phyloP scores from a whole-genome alignment of 2,797 vertebrate species.

The Tragelaphus oryx region DNA sequence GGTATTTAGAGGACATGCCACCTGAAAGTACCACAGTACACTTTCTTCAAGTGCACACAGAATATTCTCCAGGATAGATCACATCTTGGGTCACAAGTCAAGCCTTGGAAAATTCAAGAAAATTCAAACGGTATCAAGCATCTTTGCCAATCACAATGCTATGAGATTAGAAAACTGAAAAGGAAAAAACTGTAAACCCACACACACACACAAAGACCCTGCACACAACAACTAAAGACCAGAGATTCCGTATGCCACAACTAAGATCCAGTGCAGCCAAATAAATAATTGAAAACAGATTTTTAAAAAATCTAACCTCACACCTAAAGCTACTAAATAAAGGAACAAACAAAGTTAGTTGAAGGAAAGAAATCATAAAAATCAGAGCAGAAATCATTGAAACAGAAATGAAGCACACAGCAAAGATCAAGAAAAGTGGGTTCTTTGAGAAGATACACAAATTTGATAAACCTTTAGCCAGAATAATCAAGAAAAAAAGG shows the following conservation, averaged over 20 bases:
- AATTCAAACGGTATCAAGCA: neutral
- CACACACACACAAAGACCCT: neutral
- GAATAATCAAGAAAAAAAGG: neutral
- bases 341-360: neutral
- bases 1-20: neutral
- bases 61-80: neutral
- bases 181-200: neutral
- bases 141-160: neutral
- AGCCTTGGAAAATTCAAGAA: neutral
- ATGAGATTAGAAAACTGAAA: neutral
- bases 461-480: neutral
- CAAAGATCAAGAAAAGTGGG: neutral
- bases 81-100: neutral
- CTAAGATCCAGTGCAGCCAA: neutral
- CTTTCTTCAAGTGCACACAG: neutral
- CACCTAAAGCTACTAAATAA: neutral
- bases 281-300: neutral
- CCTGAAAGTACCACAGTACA: neutral
- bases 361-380: neutral
- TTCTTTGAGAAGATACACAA: neutral
- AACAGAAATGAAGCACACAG: neutral
- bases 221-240: accelerated
- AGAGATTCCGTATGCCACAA: accelerated
- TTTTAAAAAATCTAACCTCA: neutral
- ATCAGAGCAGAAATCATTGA: neutral